Evolutionary conservation across 2,888 invertebrate genomes (phyloP).

Genomic region (Ditylenchus weischeri): DNA sequence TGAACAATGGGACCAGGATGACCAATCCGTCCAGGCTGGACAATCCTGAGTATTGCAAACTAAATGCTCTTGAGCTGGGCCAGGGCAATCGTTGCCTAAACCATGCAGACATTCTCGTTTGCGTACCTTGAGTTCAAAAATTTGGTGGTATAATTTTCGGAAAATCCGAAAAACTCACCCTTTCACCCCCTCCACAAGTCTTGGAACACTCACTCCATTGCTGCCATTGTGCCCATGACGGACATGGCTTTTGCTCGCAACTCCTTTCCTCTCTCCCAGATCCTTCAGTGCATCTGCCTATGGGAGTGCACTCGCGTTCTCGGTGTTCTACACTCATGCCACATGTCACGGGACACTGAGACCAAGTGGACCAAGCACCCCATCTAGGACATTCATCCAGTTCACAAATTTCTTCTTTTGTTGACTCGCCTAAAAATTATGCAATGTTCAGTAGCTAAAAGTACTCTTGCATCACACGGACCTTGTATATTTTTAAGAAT

Average conservation of each 20-base stretch:
- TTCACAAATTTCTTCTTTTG: slow-evolving; percentile 4
- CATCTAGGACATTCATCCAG: slow-evolving; percentile 15
- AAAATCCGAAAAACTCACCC: slow-evolving; percentile 24
- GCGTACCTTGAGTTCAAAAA: slow-evolving; percentile 16
- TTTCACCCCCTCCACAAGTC: slow-evolving; percentile 34
- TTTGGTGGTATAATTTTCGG: not conserved
- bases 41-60: slow-evolving; percentile 34
- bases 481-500: no score
- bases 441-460: no score
- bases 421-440: not conserved
- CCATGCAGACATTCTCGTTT: slow-evolving; percentile 29
- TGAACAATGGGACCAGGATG: slow-evolving; percentile 15
- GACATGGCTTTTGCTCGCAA: not conserved
- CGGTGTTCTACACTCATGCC: slow-evolving; percentile 30
- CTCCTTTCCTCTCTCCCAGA: not conserved
- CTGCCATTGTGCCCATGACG: slow-evolving; percentile 16
- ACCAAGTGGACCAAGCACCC: slow-evolving; percentile 27
- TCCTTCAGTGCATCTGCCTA: not conserved
- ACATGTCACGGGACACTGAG: slow-evolving; percentile 29
- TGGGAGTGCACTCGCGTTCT: slow-evolving; percentile 26
- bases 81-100: slow-evolving; percentile 32
- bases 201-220: slow-evolving; percentile 34
- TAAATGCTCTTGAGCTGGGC: slow-evolving; percentile 32
- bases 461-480: no score
- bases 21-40: slow-evolving; percentile 35